Base-by-base conservation (phyloP, 2,888 invertebrate genomes). In the Sepiola atlantica region DNA sequence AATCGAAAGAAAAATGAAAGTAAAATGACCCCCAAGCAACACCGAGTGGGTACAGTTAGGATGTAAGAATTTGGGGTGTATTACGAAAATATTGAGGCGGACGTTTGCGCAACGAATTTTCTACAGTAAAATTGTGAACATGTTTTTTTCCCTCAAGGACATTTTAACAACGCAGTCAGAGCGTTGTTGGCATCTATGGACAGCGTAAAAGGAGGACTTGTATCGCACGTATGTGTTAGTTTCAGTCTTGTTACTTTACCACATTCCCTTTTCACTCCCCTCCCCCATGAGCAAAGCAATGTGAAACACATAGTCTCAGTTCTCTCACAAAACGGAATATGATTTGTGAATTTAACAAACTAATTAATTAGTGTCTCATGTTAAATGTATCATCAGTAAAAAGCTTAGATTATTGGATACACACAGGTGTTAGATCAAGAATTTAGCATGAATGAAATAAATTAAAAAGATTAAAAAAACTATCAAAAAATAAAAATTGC, bases 141-240 rank as follows among this genome's bases (percentile, higher is more conserved):
- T 77, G 77, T 77, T 77, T 45, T n/a, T n/a, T 61, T 77, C 77
- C 77, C n/a, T 77, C 77, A 77, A 77, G 77, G 77, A 77, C 77
- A n/a, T 77, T 77, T 77, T 77, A 77, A 77, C 77, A 77, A 32
- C n/a, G 77, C n/a, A 77, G 77, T 32, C 3, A n/a, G 45, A 45
- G 77, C 18, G 16, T 77, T 77, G 16, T 32, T 77, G 77, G 77
- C 77, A n/a, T 32, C n/a, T 77, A 16, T 77, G 16, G 16, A 77
- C n/a, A 77, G n/a, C 1, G 77, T 77, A 77, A 77, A 77, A 77
- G n/a, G 32, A 77, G 77, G 77, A 77, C 77, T 77, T 77, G 77
- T 77, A n/a, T n/a, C 77, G 77, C n/a, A n/a, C 77, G 32, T n/a
- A n/a, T n/a, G 77, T n/a, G 32, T 77, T 77, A 77, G n/a, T 77